phyloP scores from a whole-genome alignment of 1,140 invertebrate genomes.

The Drosophila jambulina region DNA sequence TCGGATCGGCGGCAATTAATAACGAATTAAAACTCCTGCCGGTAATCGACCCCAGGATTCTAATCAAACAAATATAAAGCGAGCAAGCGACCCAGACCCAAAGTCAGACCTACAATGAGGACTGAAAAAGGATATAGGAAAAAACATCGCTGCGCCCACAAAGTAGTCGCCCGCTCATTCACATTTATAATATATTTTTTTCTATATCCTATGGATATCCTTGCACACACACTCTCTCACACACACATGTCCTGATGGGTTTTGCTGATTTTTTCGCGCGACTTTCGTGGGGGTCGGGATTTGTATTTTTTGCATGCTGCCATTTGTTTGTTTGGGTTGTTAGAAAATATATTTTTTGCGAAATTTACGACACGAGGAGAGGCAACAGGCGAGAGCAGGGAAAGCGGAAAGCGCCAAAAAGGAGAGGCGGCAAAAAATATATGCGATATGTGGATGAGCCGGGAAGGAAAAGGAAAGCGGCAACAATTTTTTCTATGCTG shows the following conservation, averaged over 20 bases:
- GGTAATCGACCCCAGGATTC: slow-evolving; percentile 54
- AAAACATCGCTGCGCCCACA: slow-evolving; percentile 33
- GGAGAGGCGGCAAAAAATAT: slow-evolving; percentile 57
- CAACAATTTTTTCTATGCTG: slow-evolving; percentile 70
- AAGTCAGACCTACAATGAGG: slow-evolving; percentile 27
- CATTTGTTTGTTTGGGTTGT: slow-evolving; percentile 81
- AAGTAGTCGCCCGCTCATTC: slow-evolving; percentile 58
- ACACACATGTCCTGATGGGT: slow-evolving; percentile 25
- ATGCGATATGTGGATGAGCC: slow-evolving; percentile 57
- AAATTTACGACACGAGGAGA: slow-evolving; percentile 53
- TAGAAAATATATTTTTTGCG: slow-evolving; percentile 83
- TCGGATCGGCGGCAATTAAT: slow-evolving; percentile 56
- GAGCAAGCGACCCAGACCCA: slow-evolving; percentile 13
- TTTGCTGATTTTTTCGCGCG: slow-evolving; percentile 73
- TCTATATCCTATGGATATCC: slow-evolving; percentile 61
- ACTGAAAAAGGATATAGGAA: slow-evolving; percentile 25
- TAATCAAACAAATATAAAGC: slow-evolving; percentile 65
- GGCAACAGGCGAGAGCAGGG: slow-evolving; percentile 33
- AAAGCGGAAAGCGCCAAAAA: slow-evolving; percentile 48
- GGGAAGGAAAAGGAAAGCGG: slow-evolving; percentile 83
- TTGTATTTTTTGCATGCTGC: slow-evolving; percentile 73
- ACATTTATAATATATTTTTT: slow-evolving; percentile 72
- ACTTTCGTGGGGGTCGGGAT: slow-evolving; percentile 71
- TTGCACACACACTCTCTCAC: slow-evolving; percentile 14
- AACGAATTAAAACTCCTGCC: slow-evolving; percentile 54